Evolutionary conservation across 2,797 vertebrate species (phyloP).

Genomic region (Bradypodion ventrale): DNA sequence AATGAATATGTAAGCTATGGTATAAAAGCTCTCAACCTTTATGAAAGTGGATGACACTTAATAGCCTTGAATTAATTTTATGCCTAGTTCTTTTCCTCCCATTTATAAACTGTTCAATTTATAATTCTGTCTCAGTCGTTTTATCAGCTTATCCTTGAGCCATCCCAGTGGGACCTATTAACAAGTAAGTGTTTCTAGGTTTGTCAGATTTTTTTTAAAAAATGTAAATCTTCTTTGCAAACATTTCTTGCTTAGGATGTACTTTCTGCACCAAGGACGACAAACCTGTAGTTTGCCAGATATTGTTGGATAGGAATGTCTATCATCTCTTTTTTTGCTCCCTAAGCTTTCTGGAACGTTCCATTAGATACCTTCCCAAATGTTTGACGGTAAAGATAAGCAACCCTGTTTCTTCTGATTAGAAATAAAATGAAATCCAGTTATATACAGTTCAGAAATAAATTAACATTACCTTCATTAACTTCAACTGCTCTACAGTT

Average conservation of each 20-base stretch:
- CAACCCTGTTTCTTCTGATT: background rate
- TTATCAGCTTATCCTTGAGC: background rate
- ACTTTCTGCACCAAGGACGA: too few species aligned
- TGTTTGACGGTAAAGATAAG: background rate
- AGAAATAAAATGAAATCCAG: background rate
- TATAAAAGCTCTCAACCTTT: background rate
- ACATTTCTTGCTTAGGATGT: background rate
- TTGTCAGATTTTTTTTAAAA: background rate
- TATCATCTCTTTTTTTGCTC: background rate
- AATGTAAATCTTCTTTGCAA: background rate
- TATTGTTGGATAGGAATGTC: too few species aligned
- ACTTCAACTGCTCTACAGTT: background rate
- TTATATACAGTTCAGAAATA: background rate
- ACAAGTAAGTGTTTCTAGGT: background rate
- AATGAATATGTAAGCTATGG: background rate
- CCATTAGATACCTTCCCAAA: background rate
- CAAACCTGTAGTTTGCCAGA: too few species aligned
- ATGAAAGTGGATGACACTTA: background rate
- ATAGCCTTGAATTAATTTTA: slow-evolving; percentile 9
- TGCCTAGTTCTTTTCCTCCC: background rate
- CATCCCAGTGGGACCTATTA: background rate
- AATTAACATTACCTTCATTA: background rate
- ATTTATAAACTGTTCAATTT: slow-evolving; percentile 9
- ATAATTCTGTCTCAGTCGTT: background rate
- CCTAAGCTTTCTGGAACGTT: background rate